Evolutionary conservation across 1,140 invertebrate species (phyloP).

Genomic region (Trichonephila clavipes): DNA sequence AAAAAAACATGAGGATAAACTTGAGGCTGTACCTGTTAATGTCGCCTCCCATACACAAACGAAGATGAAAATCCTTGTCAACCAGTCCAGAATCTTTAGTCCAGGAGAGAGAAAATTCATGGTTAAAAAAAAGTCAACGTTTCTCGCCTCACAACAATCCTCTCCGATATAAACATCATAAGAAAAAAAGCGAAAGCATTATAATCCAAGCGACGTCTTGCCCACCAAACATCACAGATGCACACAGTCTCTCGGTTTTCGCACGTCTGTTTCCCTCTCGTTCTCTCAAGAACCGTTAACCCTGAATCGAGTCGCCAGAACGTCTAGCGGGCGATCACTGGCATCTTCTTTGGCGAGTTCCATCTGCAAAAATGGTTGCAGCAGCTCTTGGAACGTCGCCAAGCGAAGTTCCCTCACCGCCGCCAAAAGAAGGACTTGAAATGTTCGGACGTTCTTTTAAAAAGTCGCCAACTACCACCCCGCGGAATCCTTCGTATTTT

Average conservation of each 20-base stretch:
- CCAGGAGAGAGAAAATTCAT: conserved; percentile 20
- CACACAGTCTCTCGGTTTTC: not conserved
- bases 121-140: conserved; percentile 46
- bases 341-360: conserved; percentile 32
- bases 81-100: conserved; percentile 49
- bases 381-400: conserved; percentile 58
- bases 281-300: conserved; percentile 54
- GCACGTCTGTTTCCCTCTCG: not conserved
- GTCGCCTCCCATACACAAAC: conserved; percentile 54
- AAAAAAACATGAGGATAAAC: not conserved
- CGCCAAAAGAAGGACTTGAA: not conserved
- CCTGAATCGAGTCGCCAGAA: conserved; percentile 34
- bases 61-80: conserved; percentile 56
- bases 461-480: conserved; percentile 15
- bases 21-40: conserved; percentile 51
- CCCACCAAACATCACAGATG: conserved; percentile 12
- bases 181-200: not conserved
- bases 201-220: conserved; percentile 59
- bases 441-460: not conserved
- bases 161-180: conserved; percentile 50
- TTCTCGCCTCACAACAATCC: conserved; percentile 33
- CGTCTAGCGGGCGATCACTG: conserved; percentile 9
- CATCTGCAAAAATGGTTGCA: conserved; percentile 36
- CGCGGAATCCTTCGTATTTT: not conserved
- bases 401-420: not conserved